A percentile compares a stretch with the other conserved stretches of the same genome.
phyloP scores from a whole-genome alignment of 2,888 invertebrate species.

The Rhopalosiphum nymphaeae region DNA sequence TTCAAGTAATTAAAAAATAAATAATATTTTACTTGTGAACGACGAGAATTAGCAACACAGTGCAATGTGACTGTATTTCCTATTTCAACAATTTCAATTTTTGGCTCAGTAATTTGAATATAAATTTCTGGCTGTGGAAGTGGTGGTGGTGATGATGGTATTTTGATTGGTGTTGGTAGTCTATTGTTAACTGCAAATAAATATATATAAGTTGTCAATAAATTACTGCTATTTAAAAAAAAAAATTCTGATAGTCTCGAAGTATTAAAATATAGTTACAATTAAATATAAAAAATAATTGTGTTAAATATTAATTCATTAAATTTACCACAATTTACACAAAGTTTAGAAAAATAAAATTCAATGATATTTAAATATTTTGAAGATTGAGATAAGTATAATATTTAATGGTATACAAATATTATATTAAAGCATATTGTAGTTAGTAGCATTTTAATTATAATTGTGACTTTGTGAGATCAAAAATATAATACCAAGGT shows the following conservation, averaged over 20 bases:
- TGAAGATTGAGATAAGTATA: not conserved
- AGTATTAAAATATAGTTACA: not conserved
- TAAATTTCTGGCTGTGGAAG: slow-evolving; percentile 73
- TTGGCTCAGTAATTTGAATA: slow-evolving; percentile 80
- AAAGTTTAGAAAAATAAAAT: not conserved
- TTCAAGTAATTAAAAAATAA: not conserved
- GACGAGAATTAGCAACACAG: slow-evolving; percentile 72
- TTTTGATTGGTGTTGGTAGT: not conserved
- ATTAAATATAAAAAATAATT: not conserved
- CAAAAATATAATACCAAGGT: too few relatives aligned
- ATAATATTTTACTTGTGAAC: slow-evolving; percentile 39
- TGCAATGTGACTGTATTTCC: slow-evolving; percentile 84
- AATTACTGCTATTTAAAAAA: not conserved
- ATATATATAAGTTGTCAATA: not conserved
- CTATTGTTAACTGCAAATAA: not conserved
- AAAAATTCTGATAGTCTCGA: not conserved
- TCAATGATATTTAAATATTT: not conserved
- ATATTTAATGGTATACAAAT: not conserved
- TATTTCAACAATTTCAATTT: slow-evolving; percentile 81
- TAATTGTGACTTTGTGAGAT: not conserved
- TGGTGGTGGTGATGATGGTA: slow-evolving; percentile 32
- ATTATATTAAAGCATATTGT: not conserved
- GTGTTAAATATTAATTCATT: too few relatives aligned
- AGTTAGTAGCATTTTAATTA: not conserved
- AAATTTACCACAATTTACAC: not conserved